These are phyloP conservation scores for Oscheius sp. DNA, from an alignment of 2,888 invertebrate species.

Conservation along the genomic window DNA sequence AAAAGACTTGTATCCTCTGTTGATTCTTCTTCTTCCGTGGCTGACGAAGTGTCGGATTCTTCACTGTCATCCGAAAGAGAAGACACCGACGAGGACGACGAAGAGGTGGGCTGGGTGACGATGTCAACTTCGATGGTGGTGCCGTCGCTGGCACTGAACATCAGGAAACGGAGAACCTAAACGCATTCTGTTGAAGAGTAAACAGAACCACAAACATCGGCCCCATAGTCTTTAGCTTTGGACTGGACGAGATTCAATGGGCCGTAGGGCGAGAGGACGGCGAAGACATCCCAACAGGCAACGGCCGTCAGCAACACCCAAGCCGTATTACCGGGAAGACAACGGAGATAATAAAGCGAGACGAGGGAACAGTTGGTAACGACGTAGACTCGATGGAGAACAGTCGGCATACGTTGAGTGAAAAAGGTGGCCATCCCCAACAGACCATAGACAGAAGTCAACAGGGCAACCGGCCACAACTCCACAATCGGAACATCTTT, in stretches of 20 bases:
- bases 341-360: constrained; percentile 58
- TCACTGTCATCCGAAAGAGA: constrained; percentile 3
- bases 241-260: constrained; percentile 59
- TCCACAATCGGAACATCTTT: background rate
- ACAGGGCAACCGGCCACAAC: background rate
- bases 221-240: constrained; percentile 63
- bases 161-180: constrained; percentile 53
- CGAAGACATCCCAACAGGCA: constrained; percentile 63
- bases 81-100: background rate
- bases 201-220: constrained; percentile 37
- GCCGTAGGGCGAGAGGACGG: constrained; percentile 62
- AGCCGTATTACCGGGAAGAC: constrained; percentile 58
- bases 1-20: background rate
- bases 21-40: background rate
- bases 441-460: constrained; percentile 9
- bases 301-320: constrained; percentile 62
- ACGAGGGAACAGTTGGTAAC: constrained; percentile 63
- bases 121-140: background rate
- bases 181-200: constrained; percentile 35
- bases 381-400: constrained; percentile 60
- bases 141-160: constrained; percentile 52
- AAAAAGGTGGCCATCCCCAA: constrained; percentile 29
- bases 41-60: background rate
- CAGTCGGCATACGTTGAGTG: constrained; percentile 14
- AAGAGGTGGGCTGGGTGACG: constrained; percentile 16